Evolutionary conservation across 1,140 invertebrate species (phyloP), one percentile per base, ranked within the genome.

Genomic region (Stegodyphus mimosarum): DNA sequence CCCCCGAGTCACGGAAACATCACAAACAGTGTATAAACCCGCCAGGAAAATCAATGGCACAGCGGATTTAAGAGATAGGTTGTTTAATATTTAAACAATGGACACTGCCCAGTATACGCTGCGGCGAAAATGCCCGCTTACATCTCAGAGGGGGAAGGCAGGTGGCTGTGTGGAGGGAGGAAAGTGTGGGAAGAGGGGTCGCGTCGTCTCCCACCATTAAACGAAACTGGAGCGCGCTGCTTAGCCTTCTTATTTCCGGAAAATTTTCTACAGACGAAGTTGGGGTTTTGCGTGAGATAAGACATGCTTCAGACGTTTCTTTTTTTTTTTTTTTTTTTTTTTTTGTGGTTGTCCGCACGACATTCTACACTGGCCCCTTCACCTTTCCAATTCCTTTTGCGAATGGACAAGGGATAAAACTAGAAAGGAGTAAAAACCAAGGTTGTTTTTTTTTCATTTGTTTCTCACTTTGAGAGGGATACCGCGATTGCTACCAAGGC

Each of bases 41-140:
- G 15, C 64, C 17, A 55, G 72, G 70, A 84, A 75, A 84, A 84
- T 84, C 81, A 84, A 84, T 84, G 81, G 72, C 72, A 49, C 18
- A 17, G 72, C 50, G 63, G 71, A 76, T 84, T 84, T 76, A 84
- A 84, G 72, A 75, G 72, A 84, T 81, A 73, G 73, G 72, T 18
- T 75, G 72, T 84, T 84, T 84, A 84, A 84, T 84, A 84, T 84
- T 84, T 84, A 84, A 84, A 84, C 81, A 76, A 84, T 84, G 81
- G 81, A 84, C 81, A 84, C 33, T 84, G 81, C 81, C 81, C 81
- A 84, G 81, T 50, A 9, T 55, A 17, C 13, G 53, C 33, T 33
- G 33, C 33, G 33, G 33, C 33, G 78, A 69, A 60, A 50, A 60
- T 60, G 52, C 33, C 49, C 51, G n/a, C 51, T 49, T 48, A 60